phyloP scores from a whole-genome alignment of 1,140 invertebrate genomes.

The Onthophagus taurus region DNA sequence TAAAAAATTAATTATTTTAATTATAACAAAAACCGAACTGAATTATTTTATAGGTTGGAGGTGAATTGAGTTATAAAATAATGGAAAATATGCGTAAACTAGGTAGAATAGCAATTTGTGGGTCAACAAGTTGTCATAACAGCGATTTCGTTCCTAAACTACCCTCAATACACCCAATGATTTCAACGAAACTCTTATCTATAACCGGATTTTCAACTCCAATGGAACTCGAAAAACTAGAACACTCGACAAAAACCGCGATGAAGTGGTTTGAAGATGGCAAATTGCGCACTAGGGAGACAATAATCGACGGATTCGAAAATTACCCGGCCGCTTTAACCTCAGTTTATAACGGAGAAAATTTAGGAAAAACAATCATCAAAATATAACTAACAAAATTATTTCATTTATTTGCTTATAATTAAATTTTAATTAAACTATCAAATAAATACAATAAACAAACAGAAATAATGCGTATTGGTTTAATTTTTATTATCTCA shows the following conservation, averaged over 20 bases:
- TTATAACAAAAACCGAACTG: neutral
- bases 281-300: conserved; percentile 56
- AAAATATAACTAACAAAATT: conserved; percentile 15
- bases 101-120: conserved; percentile 36
- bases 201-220: conserved; percentile 16
- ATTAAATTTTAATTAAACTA: too few relatives aligned
- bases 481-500: too few relatives aligned
- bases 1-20: conserved; percentile 27
- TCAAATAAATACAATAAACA: too few relatives aligned
- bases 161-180: neutral
- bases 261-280: conserved; percentile 55
- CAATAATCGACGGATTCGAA: conserved; percentile 56
- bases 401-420: too few relatives aligned
- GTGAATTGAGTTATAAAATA: conserved; percentile 29
- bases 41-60: conserved; percentile 28
- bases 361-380: conserved; percentile 54
- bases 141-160: conserved; percentile 41
- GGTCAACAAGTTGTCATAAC: too few relatives aligned
- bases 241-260: conserved; percentile 46
- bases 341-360: conserved; percentile 49
- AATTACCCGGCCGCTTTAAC: conserved; percentile 56
- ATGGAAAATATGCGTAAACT: conserved; percentile 30
- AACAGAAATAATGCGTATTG: too few relatives aligned
- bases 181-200: conserved; percentile 11
- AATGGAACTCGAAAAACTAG: conserved; percentile 40